Conservation (phyloP, 2,888 invertebrate species). For the Sesia bembeciformis region DNA sequence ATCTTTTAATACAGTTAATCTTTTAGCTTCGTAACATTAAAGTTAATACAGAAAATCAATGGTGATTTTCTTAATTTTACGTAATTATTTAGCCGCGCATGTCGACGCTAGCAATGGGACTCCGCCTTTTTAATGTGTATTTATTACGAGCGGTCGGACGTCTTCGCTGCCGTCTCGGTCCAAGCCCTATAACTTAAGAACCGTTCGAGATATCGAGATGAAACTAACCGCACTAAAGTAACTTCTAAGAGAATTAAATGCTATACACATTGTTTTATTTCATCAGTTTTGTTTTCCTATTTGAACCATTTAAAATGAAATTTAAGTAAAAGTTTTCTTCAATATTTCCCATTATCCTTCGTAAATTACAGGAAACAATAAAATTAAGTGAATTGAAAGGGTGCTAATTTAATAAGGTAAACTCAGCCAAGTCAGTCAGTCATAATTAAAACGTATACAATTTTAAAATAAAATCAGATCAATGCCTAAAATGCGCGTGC, state of each 20-base stretch:
- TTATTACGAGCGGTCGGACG: slow-evolving; percentile 1
- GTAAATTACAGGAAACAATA: too few relatives aligned
- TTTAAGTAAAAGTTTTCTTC: too few relatives aligned
- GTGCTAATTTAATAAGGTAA: too few relatives aligned
- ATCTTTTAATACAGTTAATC: too few relatives aligned
- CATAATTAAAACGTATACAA: too few relatives aligned
- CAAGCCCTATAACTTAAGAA: not conserved
- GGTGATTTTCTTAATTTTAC: not conserved
- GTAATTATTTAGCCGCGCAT: not conserved
- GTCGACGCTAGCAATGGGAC: not conserved
- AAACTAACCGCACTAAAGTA: not conserved
- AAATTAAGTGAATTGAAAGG: too few relatives aligned
- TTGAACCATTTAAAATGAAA: too few relatives aligned
- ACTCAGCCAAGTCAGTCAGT: too few relatives aligned
- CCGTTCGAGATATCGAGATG: not conserved
- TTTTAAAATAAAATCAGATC: too few relatives aligned
- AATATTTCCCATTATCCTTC: too few relatives aligned
- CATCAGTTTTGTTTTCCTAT: too few relatives aligned
- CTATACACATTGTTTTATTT: not conserved
- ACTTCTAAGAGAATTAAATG: not conserved
- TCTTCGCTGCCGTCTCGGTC: not conserved
- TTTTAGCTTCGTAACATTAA: not conserved
- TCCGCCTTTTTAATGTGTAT: not conserved
- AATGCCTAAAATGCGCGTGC: too few relatives aligned
- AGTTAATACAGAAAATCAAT: not conserved